Evolutionary conservation across 2,113 vertebrate genomes (phyloP).

Genomic region (Cyanistes caeruleus): DNA sequence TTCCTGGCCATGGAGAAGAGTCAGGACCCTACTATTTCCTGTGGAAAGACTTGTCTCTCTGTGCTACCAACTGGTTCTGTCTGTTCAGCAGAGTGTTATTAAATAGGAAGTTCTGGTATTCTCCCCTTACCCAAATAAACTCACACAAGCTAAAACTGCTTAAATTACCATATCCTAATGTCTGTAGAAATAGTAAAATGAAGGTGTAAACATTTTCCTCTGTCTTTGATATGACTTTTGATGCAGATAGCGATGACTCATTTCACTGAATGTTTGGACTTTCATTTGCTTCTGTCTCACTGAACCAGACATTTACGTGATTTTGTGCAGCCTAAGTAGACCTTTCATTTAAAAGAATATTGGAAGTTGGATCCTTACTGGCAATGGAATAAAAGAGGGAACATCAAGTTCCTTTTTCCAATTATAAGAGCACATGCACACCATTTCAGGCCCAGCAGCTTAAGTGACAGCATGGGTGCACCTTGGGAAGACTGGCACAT

Average conservation of each 20-base stretch:
- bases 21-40: not conserved
- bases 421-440: not conserved
- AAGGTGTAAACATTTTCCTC: not conserved
- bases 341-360: not conserved
- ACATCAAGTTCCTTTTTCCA: not conserved
- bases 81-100: not conserved
- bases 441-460: fast-evolving
- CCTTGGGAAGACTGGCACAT: fast-evolving
- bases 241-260: not conserved
- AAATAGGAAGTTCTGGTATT: not conserved
- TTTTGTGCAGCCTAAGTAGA: not conserved
- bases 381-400: not conserved
- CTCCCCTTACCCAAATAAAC: not conserved
- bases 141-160: not conserved
- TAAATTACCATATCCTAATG: not conserved
- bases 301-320: not conserved
- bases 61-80: not conserved
- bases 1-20: not conserved
- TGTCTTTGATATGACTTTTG: not conserved
- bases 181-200: not conserved
- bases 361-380: not conserved
- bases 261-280: not conserved
- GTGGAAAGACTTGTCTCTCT: not conserved
- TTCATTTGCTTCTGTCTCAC: not conserved
- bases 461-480: not conserved